Percentiles rank a stretch among this genome's conserved stretches.
These are phyloP conservation scores for Epizoanthus stellaris DNA, from an alignment of 92 coral and sea anemone species.

Conservation along the genomic window DNA sequence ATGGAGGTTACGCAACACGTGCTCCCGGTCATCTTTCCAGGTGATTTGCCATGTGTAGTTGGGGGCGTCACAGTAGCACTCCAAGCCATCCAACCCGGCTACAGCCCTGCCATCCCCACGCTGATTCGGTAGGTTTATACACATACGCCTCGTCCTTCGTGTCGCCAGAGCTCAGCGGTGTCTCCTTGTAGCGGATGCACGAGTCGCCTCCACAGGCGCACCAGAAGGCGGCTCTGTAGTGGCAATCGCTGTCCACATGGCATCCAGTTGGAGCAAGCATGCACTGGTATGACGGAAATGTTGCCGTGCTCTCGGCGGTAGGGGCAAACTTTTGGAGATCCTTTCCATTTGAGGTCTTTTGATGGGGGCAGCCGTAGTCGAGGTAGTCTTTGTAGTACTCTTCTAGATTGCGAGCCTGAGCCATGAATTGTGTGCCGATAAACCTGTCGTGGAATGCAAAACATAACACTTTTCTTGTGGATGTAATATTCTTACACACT, in stretches of 20 bases:
- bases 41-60: constrained; percentile 4
- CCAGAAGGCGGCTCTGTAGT: neutral
- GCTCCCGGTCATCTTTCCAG: constrained; percentile 28
- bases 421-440: constrained; percentile 28
- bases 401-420: constrained; percentile 41
- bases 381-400: constrained; percentile 56
- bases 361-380: constrained; percentile 36
- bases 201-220: constrained; percentile 36
- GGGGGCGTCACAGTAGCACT: neutral
- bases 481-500: no score
- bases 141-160: constrained; percentile 33
- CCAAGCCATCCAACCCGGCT: neutral
- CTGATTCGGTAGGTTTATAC: neutral
- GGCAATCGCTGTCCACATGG: constrained; percentile 41
- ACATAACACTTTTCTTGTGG: no score
- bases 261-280: constrained; percentile 43
- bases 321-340: constrained; percentile 26
- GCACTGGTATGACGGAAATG: constrained; percentile 37
- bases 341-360: neutral
- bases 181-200: constrained; percentile 39
- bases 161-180: constrained; percentile 20
- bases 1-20: constrained; percentile 10
- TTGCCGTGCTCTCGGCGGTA: neutral
- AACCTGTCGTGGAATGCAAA: neutral
- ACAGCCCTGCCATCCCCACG: constrained; percentile 35